Base-by-base conservation (phyloP, 1,140 invertebrate species). In the Pogonognathellus flavescens region DNA sequence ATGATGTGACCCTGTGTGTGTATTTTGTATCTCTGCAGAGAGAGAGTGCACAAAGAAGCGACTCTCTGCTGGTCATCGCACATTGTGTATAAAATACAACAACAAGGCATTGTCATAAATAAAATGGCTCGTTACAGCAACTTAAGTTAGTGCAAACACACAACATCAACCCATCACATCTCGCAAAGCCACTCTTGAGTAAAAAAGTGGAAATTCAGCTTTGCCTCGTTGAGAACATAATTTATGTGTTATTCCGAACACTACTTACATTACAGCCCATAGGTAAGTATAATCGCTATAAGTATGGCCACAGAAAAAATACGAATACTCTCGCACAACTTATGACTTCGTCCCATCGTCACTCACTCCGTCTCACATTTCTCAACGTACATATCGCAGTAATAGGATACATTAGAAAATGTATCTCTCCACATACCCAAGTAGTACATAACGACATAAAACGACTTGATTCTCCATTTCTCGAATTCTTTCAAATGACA, bases 121-220 rank as follows among this genome's bases (percentile, higher is more conserved):
- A 25, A 66, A 66, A 66, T 25, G 9, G 11, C 60, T 66, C 62
- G 62, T 66, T 66, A 66, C 62, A 25, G 6, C 22, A 60, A n/a
- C 5, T 20, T 60, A 20, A 60, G 3, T 60, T 60, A 60, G 10
- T 66, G 25, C 62, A 66, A 11, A 66, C 53, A 20, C 25, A 66
- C 10, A 25, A 31, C 41, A 76, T n/a, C 18, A 31, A 76, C 8
- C 49, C 41, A 76, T 76, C 25, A 49, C 70, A 50, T 49, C 31
- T 50, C 11, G 25, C n/a, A 76, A 31, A 7, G 9, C 2, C 25
- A 31, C 16, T 25, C 14, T 25, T 7, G 1, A 41, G 14, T 18
- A 49, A 76, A 76, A 76, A 76, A 76, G 70, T 76, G 70, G 70
- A 76, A 49, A 76, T 11, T 76, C 70, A 5, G 14, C 31, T 76